Evolutionary conservation across 1,140 invertebrate species (phyloP), one percentile per base, ranked within the genome.

Genomic region (Liolophura sinensis): DNA sequence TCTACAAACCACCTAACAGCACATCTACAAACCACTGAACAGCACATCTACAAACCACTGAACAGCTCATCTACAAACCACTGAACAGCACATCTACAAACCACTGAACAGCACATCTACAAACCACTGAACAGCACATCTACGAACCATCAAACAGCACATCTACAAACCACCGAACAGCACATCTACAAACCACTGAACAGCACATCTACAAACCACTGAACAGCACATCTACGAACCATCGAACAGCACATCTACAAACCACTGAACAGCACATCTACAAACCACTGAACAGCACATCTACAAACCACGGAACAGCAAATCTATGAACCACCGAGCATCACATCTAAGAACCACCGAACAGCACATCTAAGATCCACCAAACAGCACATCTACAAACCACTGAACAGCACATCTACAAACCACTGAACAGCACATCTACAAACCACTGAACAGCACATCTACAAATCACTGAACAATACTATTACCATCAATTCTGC

Each of bases 1-100:
- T 40, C 9, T 40, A 59, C 31, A 14, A 88, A 89, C 51, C 46
- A 62, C 31, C n/a, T n/a, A n/a, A n/a, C n/a, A n/a, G n/a, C n/a
- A n/a, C n/a, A n/a, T n/a, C n/a, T n/a, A n/a, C n/a, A n/a, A n/a
- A n/a, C n/a, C n/a, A n/a, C n/a, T 22, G 12, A 60, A 60, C 64
- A 9, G 52, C 20, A 70, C n/a, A 16, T 24, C 46, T 22, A 24
- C 27, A 64, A 31, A 67, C 62, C 1, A 65, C 22, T 31, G 67
- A 62, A 60, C 25, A 54, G 31, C 9, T 5, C 31, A 40, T 40
- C 9, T 40, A 59, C 31, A 14, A 88, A 89, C 51, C 46, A 62
- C 31, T n/a, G n/a, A n/a, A n/a, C n/a, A n/a, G n/a, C n/a, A n/a
- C n/a, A n/a, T n/a, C n/a, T n/a, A n/a, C n/a, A n/a, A n/a, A n/a